phyloP scores from a whole-genome alignment of 2,888 invertebrate species.

The Cephus rjabovi region DNA sequence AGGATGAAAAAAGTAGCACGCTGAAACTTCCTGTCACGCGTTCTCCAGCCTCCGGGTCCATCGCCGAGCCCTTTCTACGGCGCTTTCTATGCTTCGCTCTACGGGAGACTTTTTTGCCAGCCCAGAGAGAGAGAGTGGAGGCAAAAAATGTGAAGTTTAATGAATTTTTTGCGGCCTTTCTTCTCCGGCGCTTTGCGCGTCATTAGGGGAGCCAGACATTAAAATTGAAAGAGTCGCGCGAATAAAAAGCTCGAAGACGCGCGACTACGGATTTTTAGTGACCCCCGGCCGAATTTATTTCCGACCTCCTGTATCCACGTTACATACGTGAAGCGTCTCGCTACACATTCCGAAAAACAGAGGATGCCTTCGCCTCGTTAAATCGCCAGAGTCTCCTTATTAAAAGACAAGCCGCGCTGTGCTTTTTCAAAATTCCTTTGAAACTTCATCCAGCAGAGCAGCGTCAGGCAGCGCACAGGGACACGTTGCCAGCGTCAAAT shows the following conservation, averaged over 20 bases:
- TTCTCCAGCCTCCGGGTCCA: background rate
- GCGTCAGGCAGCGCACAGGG: background rate
- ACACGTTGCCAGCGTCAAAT: background rate
- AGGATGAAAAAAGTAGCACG: background rate
- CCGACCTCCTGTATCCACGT: slow-evolving; percentile 14
- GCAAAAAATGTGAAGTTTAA: slow-evolving; percentile 22
- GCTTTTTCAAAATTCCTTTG: background rate
- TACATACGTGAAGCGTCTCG: background rate
- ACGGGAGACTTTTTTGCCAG: background rate
- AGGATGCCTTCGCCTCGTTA: background rate
- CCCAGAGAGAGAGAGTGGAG: background rate
- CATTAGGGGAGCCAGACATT: slow-evolving; percentile 41
- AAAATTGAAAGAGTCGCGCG: slow-evolving; percentile 28
- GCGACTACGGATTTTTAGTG: slow-evolving; percentile 5
- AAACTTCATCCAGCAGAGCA: background rate
- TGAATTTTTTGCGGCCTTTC: slow-evolving; percentile 36
- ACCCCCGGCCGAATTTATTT: slow-evolving; percentile 36
- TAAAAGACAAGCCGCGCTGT: background rate
- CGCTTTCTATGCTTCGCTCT: background rate
- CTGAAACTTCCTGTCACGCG: background rate
- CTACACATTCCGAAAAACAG: background rate
- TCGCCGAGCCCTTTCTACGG: background rate
- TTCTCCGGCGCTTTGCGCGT: slow-evolving; percentile 15
- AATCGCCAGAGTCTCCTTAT: background rate
- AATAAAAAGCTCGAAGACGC: slow-evolving; percentile 9